Percentiles rank a stretch among this genome's conserved stretches.
phyloP scores from a whole-genome alignment of 2,797 vertebrate species.

The Acridotheres tristis region DNA sequence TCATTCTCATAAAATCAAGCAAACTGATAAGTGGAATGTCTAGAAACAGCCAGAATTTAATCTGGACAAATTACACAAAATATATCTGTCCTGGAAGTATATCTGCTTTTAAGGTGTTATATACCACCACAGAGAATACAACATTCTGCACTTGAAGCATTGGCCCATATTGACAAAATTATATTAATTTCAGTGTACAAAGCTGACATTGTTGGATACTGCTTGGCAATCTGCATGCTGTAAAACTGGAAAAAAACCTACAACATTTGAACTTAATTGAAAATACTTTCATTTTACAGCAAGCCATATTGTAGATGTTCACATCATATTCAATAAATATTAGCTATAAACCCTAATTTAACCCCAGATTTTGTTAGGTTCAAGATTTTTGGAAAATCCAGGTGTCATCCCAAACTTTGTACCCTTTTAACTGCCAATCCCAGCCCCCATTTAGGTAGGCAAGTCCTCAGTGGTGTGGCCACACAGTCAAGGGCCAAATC shows the following conservation, averaged over 20 bases:
- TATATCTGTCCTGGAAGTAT: not conserved
- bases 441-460: not conserved
- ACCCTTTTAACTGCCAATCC: not conserved
- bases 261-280: not conserved
- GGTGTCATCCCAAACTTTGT: not conserved
- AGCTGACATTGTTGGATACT: not conserved
- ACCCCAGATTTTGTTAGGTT: not conserved
- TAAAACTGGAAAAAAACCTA: not conserved
- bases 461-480: not conserved
- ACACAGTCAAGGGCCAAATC: not conserved
- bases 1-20: not conserved
- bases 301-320: not conserved
- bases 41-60: slow-evolving; percentile 21
- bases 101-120: slow-evolving; percentile 3
- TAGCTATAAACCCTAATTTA: not conserved
- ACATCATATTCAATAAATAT: not conserved
- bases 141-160: not conserved
- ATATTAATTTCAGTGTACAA: not conserved
- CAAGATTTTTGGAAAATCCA: not conserved
- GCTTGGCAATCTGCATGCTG: not conserved
- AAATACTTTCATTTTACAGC: not conserved
- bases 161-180: not conserved
- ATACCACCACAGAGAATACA: not conserved
- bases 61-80: slow-evolving; percentile 14
- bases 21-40: not conserved